Conservation (phyloP, 2,797 vertebrate genomes). For the Takifugu rubripes region DNA sequence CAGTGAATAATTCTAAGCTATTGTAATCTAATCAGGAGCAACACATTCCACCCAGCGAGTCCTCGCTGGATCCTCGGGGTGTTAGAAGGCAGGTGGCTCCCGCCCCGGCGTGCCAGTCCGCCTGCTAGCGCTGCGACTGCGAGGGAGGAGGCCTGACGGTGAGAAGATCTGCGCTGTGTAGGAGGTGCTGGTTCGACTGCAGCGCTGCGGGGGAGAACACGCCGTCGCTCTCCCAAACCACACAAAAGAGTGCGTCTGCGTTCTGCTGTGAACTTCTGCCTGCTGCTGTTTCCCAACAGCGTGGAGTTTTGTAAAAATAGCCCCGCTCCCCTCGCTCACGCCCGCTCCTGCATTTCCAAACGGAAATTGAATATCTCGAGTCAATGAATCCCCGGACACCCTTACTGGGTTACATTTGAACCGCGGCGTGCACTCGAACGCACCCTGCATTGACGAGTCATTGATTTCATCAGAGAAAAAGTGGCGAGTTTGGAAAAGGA, state of each 20-base stretch:
- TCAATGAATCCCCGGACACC: constrained; percentile 30
- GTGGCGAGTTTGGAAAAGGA: constrained; percentile 15
- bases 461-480: constrained; percentile 46
- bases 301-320: constrained; percentile 46
- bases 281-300: constrained; percentile 48
- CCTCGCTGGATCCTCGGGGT: constrained; percentile 10
- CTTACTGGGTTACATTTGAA: constrained; percentile 54
- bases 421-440: constrained; percentile 31
- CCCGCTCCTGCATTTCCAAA: not conserved
- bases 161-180: constrained; percentile 70
- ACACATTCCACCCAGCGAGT: constrained; percentile 16
- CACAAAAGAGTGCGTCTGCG: constrained; percentile 40
- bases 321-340: constrained; percentile 5
- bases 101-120: constrained; percentile 43
- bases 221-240: constrained; percentile 47
- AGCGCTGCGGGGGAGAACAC: constrained; percentile 65
- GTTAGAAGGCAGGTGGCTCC: constrained; percentile 42
- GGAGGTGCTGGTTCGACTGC: constrained; percentile 68
- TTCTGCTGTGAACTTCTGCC: constrained; percentile 58
- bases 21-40: not conserved
- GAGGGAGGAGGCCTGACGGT: constrained; percentile 47
- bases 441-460: constrained; percentile 41
- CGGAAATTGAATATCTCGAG: constrained; percentile 20
- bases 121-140: constrained; percentile 43
- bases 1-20: too few relatives aligned